Percentiles rank a stretch among this genome's conserved stretches.
phyloP scores from a whole-genome alignment of 2,113 vertebrate species.

The Cyanocitta stelleri region DNA sequence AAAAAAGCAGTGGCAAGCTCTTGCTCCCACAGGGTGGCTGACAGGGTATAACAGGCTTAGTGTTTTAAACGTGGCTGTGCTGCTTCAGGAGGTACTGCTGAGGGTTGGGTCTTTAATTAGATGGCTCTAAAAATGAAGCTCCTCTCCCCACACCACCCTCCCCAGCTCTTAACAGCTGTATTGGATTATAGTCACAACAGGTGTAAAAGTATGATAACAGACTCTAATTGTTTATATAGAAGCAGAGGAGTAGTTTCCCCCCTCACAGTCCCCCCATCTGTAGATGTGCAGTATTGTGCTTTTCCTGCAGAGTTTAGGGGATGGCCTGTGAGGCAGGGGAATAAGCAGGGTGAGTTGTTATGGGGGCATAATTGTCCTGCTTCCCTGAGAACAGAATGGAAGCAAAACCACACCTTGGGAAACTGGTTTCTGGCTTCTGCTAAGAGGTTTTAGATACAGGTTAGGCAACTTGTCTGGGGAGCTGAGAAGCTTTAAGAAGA shows the following conservation, averaged over 20 bases:
- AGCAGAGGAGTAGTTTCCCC: not conserved
- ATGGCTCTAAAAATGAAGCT: not conserved
- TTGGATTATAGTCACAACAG: not conserved
- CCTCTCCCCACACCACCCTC: fast-evolving
- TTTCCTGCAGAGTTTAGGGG: not conserved
- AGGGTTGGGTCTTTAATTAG: not conserved
- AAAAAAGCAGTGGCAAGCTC: not conserved
- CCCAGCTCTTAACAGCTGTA: not conserved
- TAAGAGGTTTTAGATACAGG: not conserved
- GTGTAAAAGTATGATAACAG: not conserved
- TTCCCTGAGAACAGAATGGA: not conserved
- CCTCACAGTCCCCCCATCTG: not conserved
- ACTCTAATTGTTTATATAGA: not conserved
- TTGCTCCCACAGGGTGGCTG: not conserved
- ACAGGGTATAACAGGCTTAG: not conserved
- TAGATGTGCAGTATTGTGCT: not conserved
- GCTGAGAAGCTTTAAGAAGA: not conserved
- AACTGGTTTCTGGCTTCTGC: not conserved
- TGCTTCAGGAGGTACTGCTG: not conserved
- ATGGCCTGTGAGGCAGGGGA: not conserved
- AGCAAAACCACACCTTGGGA: not conserved
- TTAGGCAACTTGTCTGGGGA: not conserved
- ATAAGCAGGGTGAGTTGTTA: not conserved
- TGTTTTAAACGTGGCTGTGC: not conserved
- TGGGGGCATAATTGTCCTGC: not conserved